Base-by-base conservation (phyloP, 23 tunicate species). In the Ascidia mentula region DNA sequence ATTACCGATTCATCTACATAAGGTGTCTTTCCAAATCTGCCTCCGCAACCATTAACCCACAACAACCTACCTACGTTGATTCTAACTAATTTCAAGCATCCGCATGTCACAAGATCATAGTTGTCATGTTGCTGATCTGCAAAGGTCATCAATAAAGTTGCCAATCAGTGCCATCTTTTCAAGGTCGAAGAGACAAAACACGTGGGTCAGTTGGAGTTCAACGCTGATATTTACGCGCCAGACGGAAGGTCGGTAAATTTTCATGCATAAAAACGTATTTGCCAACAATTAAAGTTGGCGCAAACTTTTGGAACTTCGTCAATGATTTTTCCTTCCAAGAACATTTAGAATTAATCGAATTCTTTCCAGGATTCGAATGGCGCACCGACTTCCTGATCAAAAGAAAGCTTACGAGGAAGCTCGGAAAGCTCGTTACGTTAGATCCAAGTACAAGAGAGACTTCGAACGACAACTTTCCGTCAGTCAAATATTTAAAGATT, bases 141-240 rank as follows among this genome's bases (percentile, higher is more conserved):
- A n/a, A n/a, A n/a, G n/a, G n/a, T n/a, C n/a, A n/a, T n/a, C n/a
- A n/a, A n/a, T n/a, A n/a, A n/a, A n/a, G n/a, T n/a, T n/a, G n/a
- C n/a, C n/a, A n/a, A n/a, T n/a, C n/a, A n/a, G n/a, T n/a, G n/a
- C n/a, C n/a, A n/a, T n/a, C n/a, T n/a, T n/a, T n/a, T n/a, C n/a
- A n/a, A n/a, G n/a, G n/a, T n/a, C n/a, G n/a, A n/a, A n/a, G n/a
- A n/a, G n/a, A n/a, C n/a, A n/a, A n/a, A n/a, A n/a, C n/a, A n/a
- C n/a, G n/a, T n/a, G n/a, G n/a, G n/a, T n/a, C n/a, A n/a, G n/a
- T n/a, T n/a, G n/a, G n/a, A n/a, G 22, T 91, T 91, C 40, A 86
- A 91, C 60, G 90, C 90, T 0, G 90, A 91, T 72, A 34, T 82
- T 40, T 91, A 91, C 76, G 97, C 97, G 34, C 97, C 97, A 28